phyloP scores from a whole-genome alignment of 1,140 invertebrate genomes.

The Aphaenogaster ashmeadi region DNA sequence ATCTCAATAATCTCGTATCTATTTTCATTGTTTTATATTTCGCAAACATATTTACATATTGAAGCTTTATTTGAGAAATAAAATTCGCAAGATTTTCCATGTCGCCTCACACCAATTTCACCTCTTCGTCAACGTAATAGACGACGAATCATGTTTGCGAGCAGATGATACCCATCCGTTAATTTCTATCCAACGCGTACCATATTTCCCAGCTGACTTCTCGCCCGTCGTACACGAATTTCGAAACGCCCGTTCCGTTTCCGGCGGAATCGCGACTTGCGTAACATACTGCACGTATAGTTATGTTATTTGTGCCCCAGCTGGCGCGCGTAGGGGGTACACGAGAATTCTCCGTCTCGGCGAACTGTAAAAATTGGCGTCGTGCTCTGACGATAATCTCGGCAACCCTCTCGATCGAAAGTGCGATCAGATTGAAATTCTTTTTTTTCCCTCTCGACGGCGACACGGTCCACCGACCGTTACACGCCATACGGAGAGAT shows the following conservation, averaged over 20 bases:
- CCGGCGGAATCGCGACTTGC: constrained; percentile 21
- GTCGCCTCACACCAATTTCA: not conserved
- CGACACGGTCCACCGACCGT: not conserved
- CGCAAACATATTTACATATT: not conserved
- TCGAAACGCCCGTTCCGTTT: constrained; percentile 36
- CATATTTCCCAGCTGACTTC: constrained; percentile 52
- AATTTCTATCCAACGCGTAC: constrained; percentile 46
- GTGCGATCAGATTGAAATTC: constrained; percentile 24
- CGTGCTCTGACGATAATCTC: constrained; percentile 12
- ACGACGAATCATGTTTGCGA: constrained; percentile 20
- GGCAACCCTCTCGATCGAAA: constrained; percentile 24
- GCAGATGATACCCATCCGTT: constrained; percentile 43
- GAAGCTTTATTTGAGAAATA: not conserved
- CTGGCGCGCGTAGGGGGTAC: constrained; percentile 27
- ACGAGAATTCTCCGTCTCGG: constrained; percentile 38
- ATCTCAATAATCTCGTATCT: not conserved
- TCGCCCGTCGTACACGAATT: constrained; percentile 30
- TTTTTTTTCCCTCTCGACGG: not conserved
- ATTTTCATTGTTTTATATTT: not conserved
- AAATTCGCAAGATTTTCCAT: not conserved
- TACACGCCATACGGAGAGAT: constrained; percentile 24
- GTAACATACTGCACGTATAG: constrained; percentile 42
- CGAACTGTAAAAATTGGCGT: constrained; percentile 52
- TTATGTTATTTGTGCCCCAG: constrained; percentile 62
- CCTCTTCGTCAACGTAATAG: not conserved